Evolutionary conservation across 2,888 invertebrate genomes (phyloP), one percentile per base, ranked within the genome.

Genomic region (Octodonta nipae): DNA sequence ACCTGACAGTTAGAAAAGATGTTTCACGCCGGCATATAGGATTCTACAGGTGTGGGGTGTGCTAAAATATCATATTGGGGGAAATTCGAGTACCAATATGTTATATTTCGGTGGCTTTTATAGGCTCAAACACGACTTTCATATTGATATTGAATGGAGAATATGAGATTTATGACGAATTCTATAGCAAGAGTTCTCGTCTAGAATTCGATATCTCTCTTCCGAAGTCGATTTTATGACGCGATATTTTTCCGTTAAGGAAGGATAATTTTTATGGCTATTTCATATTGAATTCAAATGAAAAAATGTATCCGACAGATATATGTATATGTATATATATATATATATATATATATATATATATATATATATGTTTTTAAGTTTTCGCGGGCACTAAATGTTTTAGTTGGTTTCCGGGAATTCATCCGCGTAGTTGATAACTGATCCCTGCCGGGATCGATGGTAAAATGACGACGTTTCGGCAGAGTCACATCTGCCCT

Each of bases 1-100:
- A n/a, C n/a, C n/a, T n/a, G n/a, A n/a, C n/a, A n/a, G n/a, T n/a
- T n/a, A n/a, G n/a, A n/a, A 39, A 36, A 42, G 40, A 44, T 46
- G 42, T 44, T 45, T 41, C 37, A 33, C 40, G 41, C 35, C 30
- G 38, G 44, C 45, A 36, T 50, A 46, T 50, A 49, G 47, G 52
- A 51, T 54, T 54, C 55, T 54, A 56, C 56, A 58, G 55, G 57
- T 56, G 55, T 52, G 50, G 52, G 51, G 54, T 51, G 51, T 52
- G 53, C 50, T 54, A 51, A 58, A 56, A 58, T 58, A 58, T 58
- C 54, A 56, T 58, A 57, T 56, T 50, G 56, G 45, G 51, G 55
- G 54, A 52, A 49, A 49, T 40, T 50, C 52, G 54, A 57, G 56
- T 48, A 48, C 51, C 54, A 48, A 55, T 55, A 54, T 47, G 51